Evolutionary conservation across 2,797 vertebrate species (phyloP).

Genomic region (Sebastes paucispinis): DNA sequence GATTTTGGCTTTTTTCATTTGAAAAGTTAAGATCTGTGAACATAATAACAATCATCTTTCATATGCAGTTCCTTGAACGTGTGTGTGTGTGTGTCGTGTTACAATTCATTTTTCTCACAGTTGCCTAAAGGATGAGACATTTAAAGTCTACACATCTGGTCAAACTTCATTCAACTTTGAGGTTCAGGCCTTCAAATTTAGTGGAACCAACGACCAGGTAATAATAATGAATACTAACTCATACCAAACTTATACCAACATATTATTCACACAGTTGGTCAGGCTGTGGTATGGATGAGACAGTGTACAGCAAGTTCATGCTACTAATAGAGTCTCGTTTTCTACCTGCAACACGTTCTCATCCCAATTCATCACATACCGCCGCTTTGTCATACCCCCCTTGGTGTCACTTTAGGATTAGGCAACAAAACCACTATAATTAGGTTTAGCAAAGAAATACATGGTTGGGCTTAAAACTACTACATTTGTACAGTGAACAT

Average conservation of each 20-base stretch:
- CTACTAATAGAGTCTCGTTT: not conserved
- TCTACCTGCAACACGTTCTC: too few relatives aligned
- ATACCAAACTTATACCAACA: not conserved
- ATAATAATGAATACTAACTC: not conserved
- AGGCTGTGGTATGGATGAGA: not conserved
- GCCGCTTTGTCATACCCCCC: too few relatives aligned
- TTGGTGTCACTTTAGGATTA: too few relatives aligned
- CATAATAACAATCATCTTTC: not conserved
- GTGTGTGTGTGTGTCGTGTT: not conserved
- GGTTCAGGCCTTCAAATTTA: constrained; percentile 80
- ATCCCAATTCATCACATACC: too few relatives aligned
- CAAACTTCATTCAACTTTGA: constrained; percentile 65
- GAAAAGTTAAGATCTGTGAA: too few relatives aligned
- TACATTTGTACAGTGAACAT: too few relatives aligned
- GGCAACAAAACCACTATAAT: too few relatives aligned
- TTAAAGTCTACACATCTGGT: constrained; percentile 33
- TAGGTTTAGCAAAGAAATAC: too few relatives aligned
- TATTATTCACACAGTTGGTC: not conserved
- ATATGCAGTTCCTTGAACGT: not conserved
- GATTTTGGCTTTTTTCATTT: not conserved
- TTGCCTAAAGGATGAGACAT: constrained; percentile 69
- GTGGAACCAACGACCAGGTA: constrained; percentile 75
- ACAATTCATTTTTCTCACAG: constrained; percentile 44
- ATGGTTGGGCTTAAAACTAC: too few relatives aligned
- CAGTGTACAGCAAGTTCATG: not conserved